Percentiles rank a stretch among this genome's conserved stretches.
These are phyloP conservation scores for Podarcis raffonei DNA, from an alignment of 2,113 vertebrate species.

Conservation along the genomic window DNA sequence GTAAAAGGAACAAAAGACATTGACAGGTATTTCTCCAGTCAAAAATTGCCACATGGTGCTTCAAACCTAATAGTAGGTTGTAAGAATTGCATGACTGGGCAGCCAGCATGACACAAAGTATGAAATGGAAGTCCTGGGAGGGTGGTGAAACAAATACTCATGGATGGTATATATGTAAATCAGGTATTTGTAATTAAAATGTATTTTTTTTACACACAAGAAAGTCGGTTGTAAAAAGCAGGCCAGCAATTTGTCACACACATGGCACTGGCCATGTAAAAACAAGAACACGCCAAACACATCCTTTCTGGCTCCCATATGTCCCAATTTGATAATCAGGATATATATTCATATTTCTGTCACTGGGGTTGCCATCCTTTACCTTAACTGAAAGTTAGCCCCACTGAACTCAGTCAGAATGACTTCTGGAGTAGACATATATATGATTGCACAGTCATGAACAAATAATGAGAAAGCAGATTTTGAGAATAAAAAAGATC, in stretches of 20 bases:
- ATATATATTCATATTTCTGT: too few species aligned
- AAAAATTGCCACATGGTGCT: not conserved
- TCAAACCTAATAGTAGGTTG: not conserved
- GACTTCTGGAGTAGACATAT: not conserved
- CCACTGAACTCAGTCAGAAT: not conserved
- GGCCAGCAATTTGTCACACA: too few species aligned
- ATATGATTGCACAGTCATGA: too few species aligned
- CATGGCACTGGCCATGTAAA: not conserved
- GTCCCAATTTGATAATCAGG: not conserved
- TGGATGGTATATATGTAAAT: not conserved
- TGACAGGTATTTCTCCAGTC: not conserved
- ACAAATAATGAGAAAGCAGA: not conserved
- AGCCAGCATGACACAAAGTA: not conserved
- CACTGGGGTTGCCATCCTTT: too few species aligned
- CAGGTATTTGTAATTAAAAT: not conserved
- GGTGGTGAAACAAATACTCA: not conserved
- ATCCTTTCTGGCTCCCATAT: not conserved
- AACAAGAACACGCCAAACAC: too few species aligned
- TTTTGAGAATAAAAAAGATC: constrained; percentile 13
- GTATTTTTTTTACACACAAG: not conserved
- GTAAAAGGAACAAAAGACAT: not conserved
- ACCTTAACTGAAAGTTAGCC: too few species aligned
- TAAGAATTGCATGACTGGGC: not conserved
- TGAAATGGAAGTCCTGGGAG: not conserved
- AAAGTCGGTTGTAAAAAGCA: not conserved